Evolutionary conservation across 2,797 vertebrate species (phyloP), one percentile per base, ranked within the genome.

Genomic region (Enteromius argenteus): DNA sequence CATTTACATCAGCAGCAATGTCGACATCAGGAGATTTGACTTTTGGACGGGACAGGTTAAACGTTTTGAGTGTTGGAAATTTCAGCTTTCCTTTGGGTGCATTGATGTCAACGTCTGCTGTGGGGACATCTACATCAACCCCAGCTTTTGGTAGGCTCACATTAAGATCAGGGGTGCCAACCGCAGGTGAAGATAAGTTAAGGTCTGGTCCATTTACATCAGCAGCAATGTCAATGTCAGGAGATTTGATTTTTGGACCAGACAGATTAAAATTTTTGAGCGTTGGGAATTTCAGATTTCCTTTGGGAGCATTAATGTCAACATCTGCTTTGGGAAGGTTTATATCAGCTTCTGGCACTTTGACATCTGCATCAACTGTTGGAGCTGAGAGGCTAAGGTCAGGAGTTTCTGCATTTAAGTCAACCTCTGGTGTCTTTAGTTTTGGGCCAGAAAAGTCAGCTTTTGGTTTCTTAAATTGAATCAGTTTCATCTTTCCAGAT

Each of bases 1-100:
- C 46, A 11, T 39, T 88, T 21, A 93, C 15, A 56, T 92, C 85
- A 80, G 87, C 85, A 66, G 91, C 75, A 76, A 92, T 35, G 67
- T 69, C 88, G n/a, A 80, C 58, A 11, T 92, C 83, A 58, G 85
- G 85, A 49, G 85, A 79, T 58, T 62, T 92, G 2, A 89, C 32
- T 67, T 92, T 91, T 35, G 89, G 87, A 4, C 90, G 71, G 27
- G 92, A 93, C 32, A 86, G 4, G 4, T 86, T 73, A 0, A 87
- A 80, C 39, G 10, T 92, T 21, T 88, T 91, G 2, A 91, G 6
- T 14, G 79, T 83, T 80, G 87, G 83, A 58, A 90, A 85, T 82
- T 91, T 92, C 0, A 93, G 37, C 88, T 92, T 93, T 21, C 87
- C 90, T 53, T 93, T 91, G 14, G 87, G 83, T 21, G 80, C 10